These are phyloP conservation scores for Venusia cambrica DNA, from an alignment of 2,888 invertebrate species.

Conservation along the genomic window DNA sequence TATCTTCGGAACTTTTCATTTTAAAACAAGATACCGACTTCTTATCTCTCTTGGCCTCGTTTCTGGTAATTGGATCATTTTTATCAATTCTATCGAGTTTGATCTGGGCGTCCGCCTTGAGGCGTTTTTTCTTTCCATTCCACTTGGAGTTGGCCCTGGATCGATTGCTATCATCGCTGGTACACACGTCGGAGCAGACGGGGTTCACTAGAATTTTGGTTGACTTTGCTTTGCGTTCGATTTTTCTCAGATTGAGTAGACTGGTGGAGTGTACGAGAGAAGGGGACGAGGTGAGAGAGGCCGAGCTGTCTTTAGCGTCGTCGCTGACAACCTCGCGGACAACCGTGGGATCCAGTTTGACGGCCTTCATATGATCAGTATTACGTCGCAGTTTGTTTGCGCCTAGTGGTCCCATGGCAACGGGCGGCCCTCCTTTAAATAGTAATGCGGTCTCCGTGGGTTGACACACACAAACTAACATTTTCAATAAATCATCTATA, in stretches of 20 bases:
- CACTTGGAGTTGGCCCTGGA: slow-evolving; percentile 61
- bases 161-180: slow-evolving; percentile 68
- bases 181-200: slow-evolving; percentile 65
- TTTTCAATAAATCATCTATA: slow-evolving; percentile 63
- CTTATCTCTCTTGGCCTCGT: slow-evolving; percentile 63
- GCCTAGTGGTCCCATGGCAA: slow-evolving; percentile 79
- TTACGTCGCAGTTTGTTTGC: slow-evolving; percentile 64
- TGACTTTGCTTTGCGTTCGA: slow-evolving; percentile 71
- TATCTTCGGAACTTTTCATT: slow-evolving; percentile 69
- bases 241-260: slow-evolving; percentile 67
- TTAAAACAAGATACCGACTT: slow-evolving; percentile 75
- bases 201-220: slow-evolving; percentile 76
- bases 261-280: slow-evolving; percentile 57
- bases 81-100: slow-evolving; percentile 52
- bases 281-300: slow-evolving; percentile 58
- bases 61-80: slow-evolving; percentile 59
- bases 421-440: slow-evolving; percentile 75
- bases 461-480: slow-evolving; percentile 86
- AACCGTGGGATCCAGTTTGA: slow-evolving; percentile 54
- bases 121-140: slow-evolving; percentile 74
- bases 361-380: slow-evolving; percentile 57
- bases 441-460: slow-evolving; percentile 80
- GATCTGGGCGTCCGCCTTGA: slow-evolving; percentile 52
- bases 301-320: slow-evolving; percentile 53
- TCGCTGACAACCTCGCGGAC: slow-evolving; percentile 53